phyloP scores from a whole-genome alignment of 1,140 invertebrate species.

The Thaumatotibia leucotreta region DNA sequence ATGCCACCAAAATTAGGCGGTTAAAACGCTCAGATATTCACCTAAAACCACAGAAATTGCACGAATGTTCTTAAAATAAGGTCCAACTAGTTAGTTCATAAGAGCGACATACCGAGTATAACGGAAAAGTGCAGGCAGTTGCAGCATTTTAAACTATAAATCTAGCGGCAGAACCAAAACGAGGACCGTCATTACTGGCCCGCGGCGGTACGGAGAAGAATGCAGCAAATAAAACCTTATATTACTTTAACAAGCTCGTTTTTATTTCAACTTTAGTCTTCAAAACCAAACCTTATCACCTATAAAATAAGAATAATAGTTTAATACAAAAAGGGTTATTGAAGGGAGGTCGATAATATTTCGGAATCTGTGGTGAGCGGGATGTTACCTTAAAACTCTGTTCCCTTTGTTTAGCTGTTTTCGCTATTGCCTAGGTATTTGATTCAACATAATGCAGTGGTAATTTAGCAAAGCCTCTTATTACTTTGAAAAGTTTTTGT shows the following conservation, averaged over 20 bases:
- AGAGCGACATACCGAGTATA: background rate
- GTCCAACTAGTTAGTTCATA: background rate
- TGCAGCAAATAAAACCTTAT: background rate
- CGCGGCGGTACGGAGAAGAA: background rate
- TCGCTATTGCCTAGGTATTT: background rate
- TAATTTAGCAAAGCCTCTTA: background rate
- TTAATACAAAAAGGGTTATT: background rate
- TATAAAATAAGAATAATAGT: background rate
- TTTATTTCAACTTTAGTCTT: background rate
- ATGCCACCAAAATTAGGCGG: too few species aligned
- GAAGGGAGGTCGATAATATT: background rate
- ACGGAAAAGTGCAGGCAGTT: background rate
- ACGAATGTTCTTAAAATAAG: background rate
- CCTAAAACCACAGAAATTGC: background rate
- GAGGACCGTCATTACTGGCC: slow-evolving; percentile 1
- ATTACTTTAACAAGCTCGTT: background rate
- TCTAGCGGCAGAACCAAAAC: background rate
- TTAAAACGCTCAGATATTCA: too few species aligned
- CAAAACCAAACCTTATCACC: background rate
- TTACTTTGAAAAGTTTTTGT: background rate
- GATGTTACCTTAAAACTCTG: background rate
- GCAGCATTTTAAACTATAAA: slow-evolving; percentile 3
- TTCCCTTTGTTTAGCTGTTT: background rate
- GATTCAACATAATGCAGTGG: background rate
- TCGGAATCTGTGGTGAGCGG: background rate